Evolutionary conservation across 2,113 vertebrate genomes (phyloP).

Genomic region (Fregetta grallaria): DNA sequence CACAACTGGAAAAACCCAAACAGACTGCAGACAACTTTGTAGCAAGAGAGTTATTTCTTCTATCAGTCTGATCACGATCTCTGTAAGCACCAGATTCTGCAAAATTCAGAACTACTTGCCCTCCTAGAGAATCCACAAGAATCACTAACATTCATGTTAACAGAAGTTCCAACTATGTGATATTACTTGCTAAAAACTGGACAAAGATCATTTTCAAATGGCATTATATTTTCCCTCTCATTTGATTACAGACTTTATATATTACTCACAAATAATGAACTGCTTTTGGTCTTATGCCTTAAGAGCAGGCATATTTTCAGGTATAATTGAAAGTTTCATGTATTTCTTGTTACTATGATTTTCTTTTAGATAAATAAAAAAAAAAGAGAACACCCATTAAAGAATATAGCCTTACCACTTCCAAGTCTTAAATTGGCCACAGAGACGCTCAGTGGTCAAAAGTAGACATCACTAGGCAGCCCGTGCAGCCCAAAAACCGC

Average conservation of each 20-base stretch:
- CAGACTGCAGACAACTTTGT: background rate
- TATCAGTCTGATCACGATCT: background rate
- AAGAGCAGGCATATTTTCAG: background rate
- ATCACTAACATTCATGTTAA: background rate
- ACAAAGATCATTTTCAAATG: background rate
- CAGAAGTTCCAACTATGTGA: background rate
- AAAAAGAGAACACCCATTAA: background rate
- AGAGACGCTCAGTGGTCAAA: background rate
- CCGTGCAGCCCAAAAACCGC: accelerated
- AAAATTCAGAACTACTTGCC: background rate
- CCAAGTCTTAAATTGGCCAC: background rate
- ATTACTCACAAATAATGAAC: background rate
- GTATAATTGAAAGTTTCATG: background rate
- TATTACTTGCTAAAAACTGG: background rate
- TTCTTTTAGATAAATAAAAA: background rate
- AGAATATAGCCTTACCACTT: background rate
- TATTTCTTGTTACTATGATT: background rate
- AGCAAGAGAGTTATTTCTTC: background rate
- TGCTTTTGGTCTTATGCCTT: background rate
- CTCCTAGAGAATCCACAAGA: background rate
- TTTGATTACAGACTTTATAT: background rate
- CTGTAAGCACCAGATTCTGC: background rate
- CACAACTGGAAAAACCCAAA: background rate
- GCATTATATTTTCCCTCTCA: background rate
- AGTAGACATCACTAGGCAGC: background rate